A percentile compares a stretch with the other conserved stretches of the same genome.
These are phyloP conservation scores for Macquaria australasica DNA, from an alignment of 2,113 vertebrate species.

Conservation along the genomic window DNA sequence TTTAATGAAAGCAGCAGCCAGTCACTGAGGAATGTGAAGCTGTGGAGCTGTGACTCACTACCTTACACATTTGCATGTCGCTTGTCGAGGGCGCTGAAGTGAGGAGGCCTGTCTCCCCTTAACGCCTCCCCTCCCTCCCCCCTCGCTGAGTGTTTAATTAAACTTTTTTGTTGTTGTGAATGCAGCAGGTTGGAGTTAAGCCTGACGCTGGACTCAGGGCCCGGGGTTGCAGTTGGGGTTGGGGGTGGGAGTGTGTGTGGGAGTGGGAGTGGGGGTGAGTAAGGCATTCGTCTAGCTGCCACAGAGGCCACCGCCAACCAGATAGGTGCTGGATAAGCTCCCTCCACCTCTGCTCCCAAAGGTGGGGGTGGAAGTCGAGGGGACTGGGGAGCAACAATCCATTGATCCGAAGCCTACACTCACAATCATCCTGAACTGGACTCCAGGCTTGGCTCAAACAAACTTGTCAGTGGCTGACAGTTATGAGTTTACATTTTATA, in stretches of 20 bases:
- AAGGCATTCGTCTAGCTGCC: slow-evolving; percentile 50
- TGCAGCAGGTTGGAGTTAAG: slow-evolving; percentile 72
- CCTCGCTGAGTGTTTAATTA: slow-evolving; percentile 74
- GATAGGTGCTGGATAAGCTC: slow-evolving; percentile 62
- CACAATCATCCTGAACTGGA: slow-evolving; percentile 68
- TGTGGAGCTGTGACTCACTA: slow-evolving; percentile 59
- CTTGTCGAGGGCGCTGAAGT: slow-evolving; percentile 38
- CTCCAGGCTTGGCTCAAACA: neutral
- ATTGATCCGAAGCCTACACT: slow-evolving; percentile 49
- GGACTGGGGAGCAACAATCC: slow-evolving; percentile 29
- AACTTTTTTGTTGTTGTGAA: slow-evolving; percentile 60
- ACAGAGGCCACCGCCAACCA: slow-evolving; percentile 54
- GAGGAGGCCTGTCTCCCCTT: slow-evolving; percentile 22
- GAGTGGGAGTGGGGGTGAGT: slow-evolving; percentile 32
- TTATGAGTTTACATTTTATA: no score
- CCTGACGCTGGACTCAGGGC: slow-evolving; percentile 33
- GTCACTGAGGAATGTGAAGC: slow-evolving; percentile 73
- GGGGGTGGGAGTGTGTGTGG: slow-evolving; percentile 17
- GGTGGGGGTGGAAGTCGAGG: slow-evolving; percentile 39
- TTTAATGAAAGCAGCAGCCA: slow-evolving; percentile 52
- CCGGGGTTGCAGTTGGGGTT: neutral
- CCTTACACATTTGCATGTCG: slow-evolving; percentile 40
- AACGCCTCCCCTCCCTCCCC: neutral
- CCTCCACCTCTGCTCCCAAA: slow-evolving; percentile 43
- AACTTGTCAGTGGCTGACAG: neutral